Evolutionary conservation across 1,140 invertebrate species (phyloP), one percentile per base, ranked within the genome.

Genomic region (Ceratosolen fusciceps): DNA sequence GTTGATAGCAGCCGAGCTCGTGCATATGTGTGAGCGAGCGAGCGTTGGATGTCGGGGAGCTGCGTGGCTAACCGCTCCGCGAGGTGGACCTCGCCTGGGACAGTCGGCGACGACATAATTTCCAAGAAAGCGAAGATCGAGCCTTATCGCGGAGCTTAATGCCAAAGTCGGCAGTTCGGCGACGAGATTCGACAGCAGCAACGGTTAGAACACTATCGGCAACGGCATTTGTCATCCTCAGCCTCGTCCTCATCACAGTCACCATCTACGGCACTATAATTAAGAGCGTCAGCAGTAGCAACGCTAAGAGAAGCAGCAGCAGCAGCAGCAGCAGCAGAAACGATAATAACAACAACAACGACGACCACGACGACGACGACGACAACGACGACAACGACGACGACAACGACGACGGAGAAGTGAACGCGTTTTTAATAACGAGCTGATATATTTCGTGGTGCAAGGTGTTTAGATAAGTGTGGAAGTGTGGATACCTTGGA

Each of bases 401-500:
- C 52, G 24, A 34, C 56, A 19, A 52, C 68, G 37, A 34, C 34
- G 29, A 24, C 39, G 74, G 67, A 73, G 68, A 76, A 34, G 29
- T 10, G 60, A 21, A 21, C 60, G 60, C 60, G 60, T 65, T 37
- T 31, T 31, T 52, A 52, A 52, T 52, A 52, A 52, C 60, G 60
- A 2, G 31, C 67, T 24, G 67, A 19, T 21, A 68, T 68, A 68
- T 80, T 86, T 83, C 82, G 84, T 86, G 85, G 85, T 84, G 84
- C 83, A 80, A 82, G 83, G 83, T 85, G 85, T 82, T 79, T 80
- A 79, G 83, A 85, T 79, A 87, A 88, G 86, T 87, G 87, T 87
- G 83, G 83, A 87, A 88, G 87, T 88, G 88, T 88, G 88, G 88
- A 87, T 88, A 87, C 90, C 89, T 88, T 89, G 88, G 88, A 90